phyloP scores from a whole-genome alignment of 2,113 vertebrate species.

The Ptychochromis oligacanthus region DNA sequence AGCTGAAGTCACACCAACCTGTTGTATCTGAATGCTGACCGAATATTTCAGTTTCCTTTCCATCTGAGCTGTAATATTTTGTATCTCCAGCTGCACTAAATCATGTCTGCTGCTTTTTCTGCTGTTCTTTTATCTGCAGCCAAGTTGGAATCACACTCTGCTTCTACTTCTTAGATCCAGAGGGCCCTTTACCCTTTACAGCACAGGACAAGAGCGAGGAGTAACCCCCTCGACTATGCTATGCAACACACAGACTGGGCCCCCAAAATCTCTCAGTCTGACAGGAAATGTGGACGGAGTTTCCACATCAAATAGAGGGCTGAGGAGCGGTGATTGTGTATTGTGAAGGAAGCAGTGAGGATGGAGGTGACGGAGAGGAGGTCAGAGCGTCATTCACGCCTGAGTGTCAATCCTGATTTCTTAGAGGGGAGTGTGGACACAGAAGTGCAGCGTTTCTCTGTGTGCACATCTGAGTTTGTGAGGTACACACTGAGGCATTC shows the following conservation, averaged over 20 bases:
- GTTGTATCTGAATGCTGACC: background rate
- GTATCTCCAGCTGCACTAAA: slow-evolving; percentile 27
- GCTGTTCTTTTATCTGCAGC: slow-evolving; percentile 49
- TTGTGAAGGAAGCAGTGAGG: slow-evolving; percentile 52
- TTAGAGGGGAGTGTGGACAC: slow-evolving; percentile 58
- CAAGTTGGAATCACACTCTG: slow-evolving; percentile 56
- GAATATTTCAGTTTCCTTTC: slow-evolving; percentile 4
- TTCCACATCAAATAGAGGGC: slow-evolving; percentile 75
- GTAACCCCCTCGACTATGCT: slow-evolving; percentile 19
- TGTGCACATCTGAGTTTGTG: slow-evolving; percentile 63
- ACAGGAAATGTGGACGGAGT: slow-evolving; percentile 70
- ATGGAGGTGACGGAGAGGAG: slow-evolving; percentile 48
- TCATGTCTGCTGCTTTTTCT: slow-evolving; percentile 9
- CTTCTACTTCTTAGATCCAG: slow-evolving; percentile 36
- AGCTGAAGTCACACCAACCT: background rate
- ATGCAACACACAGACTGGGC: slow-evolving; percentile 26
- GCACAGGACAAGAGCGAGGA: background rate
- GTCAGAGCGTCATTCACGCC: slow-evolving; percentile 73
- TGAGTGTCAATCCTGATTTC: slow-evolving; percentile 56
- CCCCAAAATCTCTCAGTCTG: slow-evolving; percentile 50
- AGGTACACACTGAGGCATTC: slow-evolving; percentile 30
- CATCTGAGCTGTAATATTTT: slow-evolving; percentile 6
- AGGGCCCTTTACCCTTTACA: slow-evolving; percentile 16
- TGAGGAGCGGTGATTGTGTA: slow-evolving; percentile 67
- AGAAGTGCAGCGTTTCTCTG: slow-evolving; percentile 37